Conservation (phyloP, 2,797 vertebrate genomes). For the Eulemur mongoz region DNA sequence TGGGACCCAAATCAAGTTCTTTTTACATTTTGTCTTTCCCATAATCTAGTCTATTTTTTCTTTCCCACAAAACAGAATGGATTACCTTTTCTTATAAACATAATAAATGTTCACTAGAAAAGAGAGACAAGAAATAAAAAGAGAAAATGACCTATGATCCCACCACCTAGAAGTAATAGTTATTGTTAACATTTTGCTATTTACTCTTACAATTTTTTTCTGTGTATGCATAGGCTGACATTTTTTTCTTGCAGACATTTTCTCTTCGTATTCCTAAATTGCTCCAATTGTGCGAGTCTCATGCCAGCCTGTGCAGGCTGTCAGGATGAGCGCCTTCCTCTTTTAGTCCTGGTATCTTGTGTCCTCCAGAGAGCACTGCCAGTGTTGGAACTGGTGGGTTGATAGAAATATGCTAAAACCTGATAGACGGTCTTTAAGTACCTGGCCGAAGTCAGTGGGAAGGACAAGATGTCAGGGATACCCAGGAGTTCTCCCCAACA, state of each 20-base stretch:
- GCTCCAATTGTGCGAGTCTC: not conserved
- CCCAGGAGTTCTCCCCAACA: not conserved
- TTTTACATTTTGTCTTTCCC: not conserved
- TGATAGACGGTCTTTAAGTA: not conserved
- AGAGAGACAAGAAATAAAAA: not conserved
- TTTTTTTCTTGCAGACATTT: not conserved
- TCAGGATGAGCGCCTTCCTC: not conserved
- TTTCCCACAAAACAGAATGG: not conserved
- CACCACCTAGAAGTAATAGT: not conserved
- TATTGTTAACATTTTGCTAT: not conserved
- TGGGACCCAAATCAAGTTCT: not conserved
- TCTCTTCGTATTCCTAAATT: not conserved
- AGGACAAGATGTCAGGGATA: not conserved
- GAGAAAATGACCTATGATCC: not conserved
- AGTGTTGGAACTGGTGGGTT: not conserved
- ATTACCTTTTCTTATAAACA: slow-evolving; percentile 20
- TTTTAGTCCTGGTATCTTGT: not conserved
- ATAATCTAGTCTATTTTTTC: not conserved
- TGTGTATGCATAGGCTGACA: not conserved
- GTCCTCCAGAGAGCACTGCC: no score
- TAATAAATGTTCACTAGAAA: not conserved
- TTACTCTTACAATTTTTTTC: not conserved
- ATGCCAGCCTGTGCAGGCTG: not conserved
- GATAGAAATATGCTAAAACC: not conserved
- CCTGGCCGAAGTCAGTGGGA: not conserved